Evolutionary conservation across 1,140 invertebrate species (phyloP).

Genomic region (Caenorhabditis remanei): DNA sequence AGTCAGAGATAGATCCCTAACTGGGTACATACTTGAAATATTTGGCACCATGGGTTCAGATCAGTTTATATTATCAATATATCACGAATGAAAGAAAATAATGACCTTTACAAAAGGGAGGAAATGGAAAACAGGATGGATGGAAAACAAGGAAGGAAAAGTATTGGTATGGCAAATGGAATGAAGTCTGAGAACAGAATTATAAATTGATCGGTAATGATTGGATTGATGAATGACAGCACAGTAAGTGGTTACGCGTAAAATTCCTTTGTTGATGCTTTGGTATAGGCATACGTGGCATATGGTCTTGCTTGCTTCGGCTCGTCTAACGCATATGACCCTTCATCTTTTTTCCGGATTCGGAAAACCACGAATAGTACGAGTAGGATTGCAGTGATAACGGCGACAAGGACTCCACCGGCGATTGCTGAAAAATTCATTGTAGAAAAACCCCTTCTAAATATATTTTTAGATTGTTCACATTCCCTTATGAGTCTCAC

Average conservation of each 20-base stretch:
- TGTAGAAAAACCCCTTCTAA: not conserved
- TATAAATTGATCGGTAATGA: not conserved
- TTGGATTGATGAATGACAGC: not conserved
- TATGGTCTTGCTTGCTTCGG: constrained; percentile 82
- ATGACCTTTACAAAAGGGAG: constrained; percentile 43
- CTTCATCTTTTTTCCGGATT: constrained; percentile 99
- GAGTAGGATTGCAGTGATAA: constrained; percentile 95
- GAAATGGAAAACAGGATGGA: not conserved
- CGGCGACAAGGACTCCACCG: constrained; percentile 94
- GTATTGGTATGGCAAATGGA: not conserved
- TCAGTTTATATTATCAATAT: constrained; percentile 39
- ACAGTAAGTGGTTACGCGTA: constrained; percentile 69
- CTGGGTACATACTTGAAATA: not conserved
- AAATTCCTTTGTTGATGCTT: constrained; percentile 75
- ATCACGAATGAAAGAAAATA: constrained; percentile 8
- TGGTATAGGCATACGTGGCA: constrained; percentile 73
- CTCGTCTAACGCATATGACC: constrained; percentile 96
- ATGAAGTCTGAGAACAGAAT: constrained; percentile 52
- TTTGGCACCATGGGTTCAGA: constrained; percentile 51
- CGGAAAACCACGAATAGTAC: constrained; percentile 99
- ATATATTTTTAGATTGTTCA: too few species aligned
- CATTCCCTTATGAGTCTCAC: too few species aligned
- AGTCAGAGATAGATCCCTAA: constrained; percentile 19
- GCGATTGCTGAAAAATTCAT: constrained; percentile 86
- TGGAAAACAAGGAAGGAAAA: not conserved